Evolutionary conservation across 2,888 invertebrate species (phyloP).

Genomic region (Agrochola lota): DNA sequence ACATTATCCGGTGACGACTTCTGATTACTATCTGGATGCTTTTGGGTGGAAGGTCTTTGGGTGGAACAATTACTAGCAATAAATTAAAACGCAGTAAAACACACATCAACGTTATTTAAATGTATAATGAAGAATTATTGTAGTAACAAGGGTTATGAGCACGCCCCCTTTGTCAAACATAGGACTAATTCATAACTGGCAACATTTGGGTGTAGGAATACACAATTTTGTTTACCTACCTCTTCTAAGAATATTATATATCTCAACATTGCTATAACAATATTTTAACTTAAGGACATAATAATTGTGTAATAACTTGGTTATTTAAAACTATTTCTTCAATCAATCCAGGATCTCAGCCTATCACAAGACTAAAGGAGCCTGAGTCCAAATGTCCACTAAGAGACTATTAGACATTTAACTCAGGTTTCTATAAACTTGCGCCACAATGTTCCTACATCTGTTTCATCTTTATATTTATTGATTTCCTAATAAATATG

Average conservation of each 20-base stretch:
- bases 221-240: neutral
- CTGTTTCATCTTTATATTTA: neutral
- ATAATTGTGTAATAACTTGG: neutral
- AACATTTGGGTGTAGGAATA: too few species aligned
- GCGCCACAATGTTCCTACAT: neutral
- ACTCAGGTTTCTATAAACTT: too few species aligned
- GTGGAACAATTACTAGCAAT: neutral
- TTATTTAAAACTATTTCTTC: neutral
- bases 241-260: neutral
- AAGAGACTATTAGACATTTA: neutral
- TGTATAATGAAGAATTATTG: neutral
- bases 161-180: too few species aligned
- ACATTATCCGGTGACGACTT: slow-evolving; percentile 40
- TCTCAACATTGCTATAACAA: neutral
- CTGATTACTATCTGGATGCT: slow-evolving; percentile 33
- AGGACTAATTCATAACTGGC: too few species aligned
- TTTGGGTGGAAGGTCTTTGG: too few species aligned
- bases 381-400: neutral
- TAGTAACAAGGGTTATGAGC: too few species aligned
- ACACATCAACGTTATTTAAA: neutral
- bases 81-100: neutral
- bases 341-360: too few species aligned
- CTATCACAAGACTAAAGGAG: neutral
- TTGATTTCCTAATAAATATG: slow-evolving; percentile 11
- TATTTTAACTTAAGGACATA: neutral